Base-by-base conservation (phyloP, 2,888 invertebrate species). In the Teleogryllus oceanicus region DNA sequence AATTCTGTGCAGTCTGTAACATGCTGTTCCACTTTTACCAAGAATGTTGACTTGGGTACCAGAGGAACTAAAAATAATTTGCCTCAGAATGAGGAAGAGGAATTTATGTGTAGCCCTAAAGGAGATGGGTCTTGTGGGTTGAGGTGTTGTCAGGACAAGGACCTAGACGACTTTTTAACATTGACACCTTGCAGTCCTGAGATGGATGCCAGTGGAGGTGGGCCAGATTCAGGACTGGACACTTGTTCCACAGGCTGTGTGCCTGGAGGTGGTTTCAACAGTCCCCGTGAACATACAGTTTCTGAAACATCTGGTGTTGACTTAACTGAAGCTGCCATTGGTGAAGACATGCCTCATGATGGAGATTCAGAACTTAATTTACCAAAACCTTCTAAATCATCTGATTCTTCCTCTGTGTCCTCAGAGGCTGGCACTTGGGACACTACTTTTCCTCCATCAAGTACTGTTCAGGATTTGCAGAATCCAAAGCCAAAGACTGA, bases 351-450 rank as follows among this genome's bases (percentile, higher is more conserved):
- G 62, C 86, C 86, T 11, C 84, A 85, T 77, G 86, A 86, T 81
- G 86, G 86, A 74, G 85, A 86, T 37, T 21, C 51, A 49, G 79
- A 79, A 16, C n/a, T 74, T 51, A 37, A 77, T 16, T n/a, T 76
- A 11, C 62, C 24, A 37, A 77, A 80, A 49, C 80, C 77, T 20
- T 49, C 50, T 10, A 80, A 80, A 8, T 80, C 78, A n/a, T 81
- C 81, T 24, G 78, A 50, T 62, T 81, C 80, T 1, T 91, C 91
- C 8, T 91, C 92, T 2, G 87, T 91, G 79, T 92, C 91, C 51
- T 91, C 91, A 11, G 91, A 91, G 86, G 90, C 91, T 21, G 91
- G 91, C 76, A 91, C 91, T 21, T 92, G 92, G 92, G 92, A 92
- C 85, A 77, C 74, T 50, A 76, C 78, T 2, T 81, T 81, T 20